These are phyloP conservation scores for Tillus elongatus DNA, from an alignment of 2,888 invertebrate genomes.

Conservation along the genomic window DNA sequence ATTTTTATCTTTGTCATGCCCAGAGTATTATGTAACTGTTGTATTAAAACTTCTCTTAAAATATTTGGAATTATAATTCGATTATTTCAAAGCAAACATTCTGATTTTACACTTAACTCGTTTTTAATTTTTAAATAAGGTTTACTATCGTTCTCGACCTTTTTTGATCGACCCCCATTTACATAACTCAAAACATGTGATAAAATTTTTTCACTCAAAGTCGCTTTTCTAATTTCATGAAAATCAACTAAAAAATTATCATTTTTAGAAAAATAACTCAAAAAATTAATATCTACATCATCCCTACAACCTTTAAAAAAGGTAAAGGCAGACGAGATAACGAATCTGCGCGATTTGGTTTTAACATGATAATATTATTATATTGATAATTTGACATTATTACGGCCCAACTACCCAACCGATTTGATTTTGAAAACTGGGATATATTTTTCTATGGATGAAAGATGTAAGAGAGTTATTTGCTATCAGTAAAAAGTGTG, in stretches of 20 bases:
- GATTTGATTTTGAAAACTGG: too few species aligned
- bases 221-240: too few species aligned
- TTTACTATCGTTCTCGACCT: constrained; percentile 5
- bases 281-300: constrained; percentile 3
- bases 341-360: constrained; percentile 5
- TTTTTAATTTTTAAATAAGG: too few species aligned
- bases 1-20: constrained; percentile 16
- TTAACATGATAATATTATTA: not conserved
- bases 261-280: too few species aligned
- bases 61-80: constrained; percentile 17
- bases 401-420: constrained; percentile 6
- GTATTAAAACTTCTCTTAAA: constrained; percentile 11
- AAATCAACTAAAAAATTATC: not conserved
- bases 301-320: not conserved
- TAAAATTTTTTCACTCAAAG: constrained; percentile 8
- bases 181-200: not conserved
- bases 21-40: constrained; percentile 18
- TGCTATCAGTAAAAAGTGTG: too few species aligned
- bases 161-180: constrained; percentile 6
- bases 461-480: too few species aligned
- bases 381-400: constrained; percentile 6
- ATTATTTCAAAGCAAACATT: too few species aligned
- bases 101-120: too few species aligned
- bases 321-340: constrained; percentile 16
- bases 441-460: too few species aligned